A percentile compares a stretch with the other conserved stretches of the same genome.
Conservation (phyloP, 1,140 invertebrate genomes). For the Aphidius ervi region DNA sequence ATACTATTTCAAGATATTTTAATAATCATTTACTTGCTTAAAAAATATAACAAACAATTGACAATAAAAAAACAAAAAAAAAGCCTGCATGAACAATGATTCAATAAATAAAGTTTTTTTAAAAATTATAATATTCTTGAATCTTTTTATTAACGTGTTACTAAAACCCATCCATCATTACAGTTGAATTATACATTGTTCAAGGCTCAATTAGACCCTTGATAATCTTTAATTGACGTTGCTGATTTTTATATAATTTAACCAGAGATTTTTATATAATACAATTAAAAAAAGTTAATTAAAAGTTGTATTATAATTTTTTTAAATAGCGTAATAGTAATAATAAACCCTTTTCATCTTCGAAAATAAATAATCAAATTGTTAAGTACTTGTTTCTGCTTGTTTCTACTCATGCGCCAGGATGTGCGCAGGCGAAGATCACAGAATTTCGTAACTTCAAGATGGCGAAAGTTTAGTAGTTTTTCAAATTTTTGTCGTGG, state of each 20-base stretch:
- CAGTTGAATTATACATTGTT: constrained; percentile 19
- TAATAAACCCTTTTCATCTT: too few species aligned
- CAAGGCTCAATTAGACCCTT: constrained; percentile 30
- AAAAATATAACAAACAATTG: too few species aligned
- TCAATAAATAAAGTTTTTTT: neutral
- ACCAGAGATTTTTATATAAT: constrained; percentile 57
- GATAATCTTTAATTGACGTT: constrained; percentile 59
- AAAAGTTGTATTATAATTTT: constrained; percentile 3
- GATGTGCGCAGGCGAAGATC: too few species aligned
- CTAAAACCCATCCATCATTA: constrained; percentile 48
- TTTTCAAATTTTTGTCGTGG: too few species aligned
- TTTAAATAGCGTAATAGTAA: too few species aligned
- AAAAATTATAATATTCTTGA: constrained; percentile 35
- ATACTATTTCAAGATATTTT: too few species aligned
- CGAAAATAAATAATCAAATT: too few species aligned
- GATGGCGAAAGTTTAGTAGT: too few species aligned
- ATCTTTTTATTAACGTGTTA: constrained; percentile 40
- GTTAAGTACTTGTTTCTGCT: too few species aligned
- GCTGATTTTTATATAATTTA: constrained; percentile 61
- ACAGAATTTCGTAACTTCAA: too few species aligned
- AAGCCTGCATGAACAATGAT: neutral
- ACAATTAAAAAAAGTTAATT: constrained; percentile 4
- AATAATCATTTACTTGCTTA: too few species aligned
- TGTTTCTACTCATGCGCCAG: too few species aligned
- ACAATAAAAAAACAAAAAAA: neutral